Evolutionary conservation across 2,113 vertebrate genomes (phyloP), one percentile per base, ranked within the genome.

Genomic region (Oreocharis arfaki): DNA sequence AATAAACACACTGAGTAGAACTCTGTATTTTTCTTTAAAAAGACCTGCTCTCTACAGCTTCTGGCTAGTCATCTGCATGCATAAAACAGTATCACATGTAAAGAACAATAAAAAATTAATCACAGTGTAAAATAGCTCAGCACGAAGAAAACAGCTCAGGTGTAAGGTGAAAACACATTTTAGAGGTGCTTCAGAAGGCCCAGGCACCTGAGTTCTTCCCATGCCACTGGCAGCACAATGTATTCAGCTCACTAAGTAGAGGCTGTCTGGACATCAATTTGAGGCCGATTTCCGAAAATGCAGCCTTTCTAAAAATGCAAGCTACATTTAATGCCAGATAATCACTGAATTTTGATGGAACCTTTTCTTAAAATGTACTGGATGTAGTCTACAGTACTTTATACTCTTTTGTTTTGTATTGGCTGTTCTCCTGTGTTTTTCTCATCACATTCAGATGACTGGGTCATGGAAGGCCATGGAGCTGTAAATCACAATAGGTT

Each of bases 331-430:
- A 60, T 47, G 13, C 5, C 22, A 52, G n/a, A n/a, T 79, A 76
- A 73, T 47, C 10, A 16, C 28, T 39, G 11, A 13, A 23, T 56
- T 78, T 89, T 78, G 52, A 76, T 49, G 19, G 15, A 84, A 70
- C 0, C 2, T 67, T 67, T 91, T 30, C 32, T 81, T 67, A 84
- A 81, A 61, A 91, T 19, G 24, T 61, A 28, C 16, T 50, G 16
- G 17, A 46, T 0, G 0, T 15, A 46, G 44, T 41, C n/a, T 41
- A 37, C 13, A 57, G 13, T 23, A 46, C 3, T 39, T 39, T 13
- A 13, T 20, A 7, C 6, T 53, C 37, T 60, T 83, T 42, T 28
- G 28, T 59, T 84, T 84, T 26, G 26, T 42, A 7, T 74, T 71
- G 28, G 9, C 35, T 67, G 4, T 49, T 59, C 37, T 47, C 21